Evolutionary conservation across 53 echinoderm and acorn worm species (phyloP).

Genomic region (Actinopyga echinites): DNA sequence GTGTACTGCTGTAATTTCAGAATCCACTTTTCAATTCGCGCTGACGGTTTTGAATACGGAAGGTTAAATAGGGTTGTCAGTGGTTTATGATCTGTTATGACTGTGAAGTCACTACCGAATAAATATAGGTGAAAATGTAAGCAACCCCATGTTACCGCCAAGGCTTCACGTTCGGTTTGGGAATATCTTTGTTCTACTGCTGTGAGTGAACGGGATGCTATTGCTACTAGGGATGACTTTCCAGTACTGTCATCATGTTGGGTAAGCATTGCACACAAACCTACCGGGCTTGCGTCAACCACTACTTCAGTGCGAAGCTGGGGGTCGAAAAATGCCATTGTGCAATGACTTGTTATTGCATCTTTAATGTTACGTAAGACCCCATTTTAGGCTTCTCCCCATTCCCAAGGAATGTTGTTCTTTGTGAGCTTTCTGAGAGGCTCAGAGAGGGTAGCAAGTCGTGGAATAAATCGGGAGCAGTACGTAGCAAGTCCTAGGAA

Average conservation of each 20-base stretch:
- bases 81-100: constrained; percentile 54
- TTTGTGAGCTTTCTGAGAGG: constrained; percentile 42
- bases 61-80: constrained; percentile 49
- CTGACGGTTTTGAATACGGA: constrained; percentile 49
- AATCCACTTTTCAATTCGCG: constrained; percentile 57
- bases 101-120: constrained; percentile 44
- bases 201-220: background rate
- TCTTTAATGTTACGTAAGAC: background rate
- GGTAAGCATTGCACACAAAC: no score
- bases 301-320: background rate
- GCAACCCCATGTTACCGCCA: constrained; percentile 50
- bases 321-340: no score
- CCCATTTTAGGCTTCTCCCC: background rate
- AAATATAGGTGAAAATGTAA: constrained; percentile 46
- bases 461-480: constrained; percentile 60
- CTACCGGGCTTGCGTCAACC: no score
- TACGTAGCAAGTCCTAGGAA: constrained; percentile 64
- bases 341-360: no score
- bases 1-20: constrained; percentile 50
- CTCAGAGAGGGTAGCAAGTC: constrained; percentile 42
- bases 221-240: background rate
- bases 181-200: constrained; percentile 46
- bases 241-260: no score
- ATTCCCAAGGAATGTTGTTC: constrained; percentile 6
- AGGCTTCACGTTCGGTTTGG: constrained; percentile 56